Base-by-base conservation (phyloP, 2,113 vertebrate species). In the Lethenteron camtschaticum region DNA sequence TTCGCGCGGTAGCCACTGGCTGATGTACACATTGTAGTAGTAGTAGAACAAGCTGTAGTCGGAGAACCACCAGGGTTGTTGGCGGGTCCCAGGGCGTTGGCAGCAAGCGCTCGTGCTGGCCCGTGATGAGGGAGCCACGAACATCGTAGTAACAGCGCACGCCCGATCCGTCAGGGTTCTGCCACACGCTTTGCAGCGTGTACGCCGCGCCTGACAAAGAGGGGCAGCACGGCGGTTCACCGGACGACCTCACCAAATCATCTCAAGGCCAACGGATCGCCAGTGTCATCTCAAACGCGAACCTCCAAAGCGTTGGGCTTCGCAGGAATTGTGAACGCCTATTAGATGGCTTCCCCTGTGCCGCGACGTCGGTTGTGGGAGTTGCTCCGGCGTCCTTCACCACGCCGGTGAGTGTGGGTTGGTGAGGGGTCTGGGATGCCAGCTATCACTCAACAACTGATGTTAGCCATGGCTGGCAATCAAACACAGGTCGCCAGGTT, bases 101-200 rank as follows among this genome's bases (percentile, higher is more conserved):
- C n/a, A 66, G 63, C 9, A 66, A n/a, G n/a, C 24, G n/a, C 24
- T 66, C 63, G 24, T 66, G 63, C 10, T 24, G n/a, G n/a, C 63
- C 63, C n/a, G n/a, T n/a, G n/a, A 66, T 16, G 24, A 66, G 63
- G n/a, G 24, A 16, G n/a, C 63, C 63, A 9, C 63, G 24, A 10
- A 9, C 9, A 10, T 66, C 24, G 24, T 66, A 66, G 24, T 66
- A 24, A 24, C 63, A 66, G n/a, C 63, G n/a, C 24, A 66, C 63
- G 24, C 63, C 63, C n/a, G n/a, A 16, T 24, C 63, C 63, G 10
- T 16, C n/a, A n/a, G n/a, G 24, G 63, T 24, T 66, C n/a, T n/a
- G 63, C 63, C 63, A 66, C 63, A n/a, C n/a, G 63, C 63, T 66
- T 10, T 66, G 63, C 63, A 66, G 63, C n/a, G 63, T 66, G n/a